Percentiles rank a stretch among this genome's conserved stretches.
Conservation (phyloP, 2,888 invertebrate species). For the Salticus scenicus region DNA sequence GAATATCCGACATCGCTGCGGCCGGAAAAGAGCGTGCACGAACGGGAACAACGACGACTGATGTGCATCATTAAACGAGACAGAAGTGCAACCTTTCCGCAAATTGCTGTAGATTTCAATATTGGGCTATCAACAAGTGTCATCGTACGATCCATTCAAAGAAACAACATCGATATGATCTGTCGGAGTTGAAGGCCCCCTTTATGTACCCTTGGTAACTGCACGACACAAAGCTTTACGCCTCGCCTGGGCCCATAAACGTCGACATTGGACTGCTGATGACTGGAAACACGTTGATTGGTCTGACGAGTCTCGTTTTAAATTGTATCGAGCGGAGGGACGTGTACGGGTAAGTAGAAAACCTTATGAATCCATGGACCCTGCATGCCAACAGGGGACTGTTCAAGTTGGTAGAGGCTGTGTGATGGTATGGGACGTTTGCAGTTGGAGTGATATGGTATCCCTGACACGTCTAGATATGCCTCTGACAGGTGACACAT, state of each 20-base stretch:
- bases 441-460: not conserved
- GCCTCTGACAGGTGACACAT: slow-evolving; percentile 19
- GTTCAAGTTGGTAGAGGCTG: slow-evolving; percentile 13
- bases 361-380: slow-evolving; percentile 6
- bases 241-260: slow-evolving; percentile 7
- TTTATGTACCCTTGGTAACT: slow-evolving; percentile 20
- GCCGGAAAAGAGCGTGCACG: not conserved
- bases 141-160: slow-evolving; percentile 5
- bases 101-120: slow-evolving; percentile 13
- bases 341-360: not conserved
- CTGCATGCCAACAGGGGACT: not conserved
- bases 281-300: slow-evolving; percentile 20
- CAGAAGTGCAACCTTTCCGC: not conserved
- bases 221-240: slow-evolving; percentile 24
- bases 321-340: not conserved
- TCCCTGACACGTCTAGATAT: slow-evolving; percentile 12
- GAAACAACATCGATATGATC: slow-evolving; percentile 9
- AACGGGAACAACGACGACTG: slow-evolving; percentile 11
- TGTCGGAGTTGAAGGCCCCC: slow-evolving; percentile 13
- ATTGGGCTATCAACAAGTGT: slow-evolving; percentile 14
- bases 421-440: not conserved
- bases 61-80: not conserved
- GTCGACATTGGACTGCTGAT: slow-evolving; percentile 25
- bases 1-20: not conserved
- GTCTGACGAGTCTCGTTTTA: slow-evolving; percentile 16